Evolutionary conservation across 2,888 invertebrate species (phyloP), one percentile per base, ranked within the genome.

Genomic region (Acleris holmiana): DNA sequence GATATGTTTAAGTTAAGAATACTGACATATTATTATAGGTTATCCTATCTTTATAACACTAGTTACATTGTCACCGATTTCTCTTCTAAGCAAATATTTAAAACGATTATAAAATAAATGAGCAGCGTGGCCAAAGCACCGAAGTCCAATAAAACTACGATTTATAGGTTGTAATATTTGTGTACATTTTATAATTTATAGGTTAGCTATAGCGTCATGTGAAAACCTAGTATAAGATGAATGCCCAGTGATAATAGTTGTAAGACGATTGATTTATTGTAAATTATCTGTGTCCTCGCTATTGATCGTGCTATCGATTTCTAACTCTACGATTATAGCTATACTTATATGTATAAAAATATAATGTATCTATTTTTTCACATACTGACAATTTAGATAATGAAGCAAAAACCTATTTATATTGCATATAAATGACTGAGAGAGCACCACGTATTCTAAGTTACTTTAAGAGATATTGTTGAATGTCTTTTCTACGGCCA

Each of bases 171-270:
- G 85, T 89, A 88, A 82, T 84, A 80, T 80, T 77, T 76, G 73
- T 90, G 89, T 90, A 90, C 76, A 86, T 84, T 79, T 78, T 64
- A 80, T 75, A 44, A 15, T 44, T 44, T 78, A 69, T 76, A 76
- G 75, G 75, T 67, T 76, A 76, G 67, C 55, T 73, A n/a, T n/a
- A 73, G 71, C 77, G 75, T 78, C 74, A 71, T 85, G 83, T 83
- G 84, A 77, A 77, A 53, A 64, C 48, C 77, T 85, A 86, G 77
- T 73, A 75, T 82, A 88, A 84, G 82, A 72, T 75, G 78, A 88
- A 90, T 87, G 84, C 88, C 90, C 86, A 89, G 92, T 92, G 92
- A 92, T 92, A 92, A 80, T 92, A 92, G 91, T 77, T 74, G 77
- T 92, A 92, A 91, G 91, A 75, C 77, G 84, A 87, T 83, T 78